A percentile compares a stretch with the other conserved stretches of the same genome.
These are phyloP conservation scores for Bubalus kerabau DNA, from an alignment of 2,113 vertebrate species.

Conservation along the genomic window DNA sequence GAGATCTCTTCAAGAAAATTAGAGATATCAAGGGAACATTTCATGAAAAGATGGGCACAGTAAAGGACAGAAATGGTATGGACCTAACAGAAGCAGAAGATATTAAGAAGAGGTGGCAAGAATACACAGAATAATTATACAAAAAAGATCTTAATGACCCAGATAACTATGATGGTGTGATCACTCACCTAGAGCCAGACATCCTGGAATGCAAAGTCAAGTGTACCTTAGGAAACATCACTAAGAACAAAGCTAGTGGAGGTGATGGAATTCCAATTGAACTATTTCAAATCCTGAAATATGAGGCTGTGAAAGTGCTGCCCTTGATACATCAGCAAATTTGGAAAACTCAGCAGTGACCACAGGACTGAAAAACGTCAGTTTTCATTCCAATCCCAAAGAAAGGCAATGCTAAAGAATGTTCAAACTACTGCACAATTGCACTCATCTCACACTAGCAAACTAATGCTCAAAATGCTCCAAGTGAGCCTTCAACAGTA, in stretches of 20 bases:
- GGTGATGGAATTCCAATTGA: background rate
- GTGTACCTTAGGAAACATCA: background rate
- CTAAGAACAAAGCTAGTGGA: background rate
- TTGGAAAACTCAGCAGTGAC: background rate
- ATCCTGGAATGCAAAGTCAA: background rate
- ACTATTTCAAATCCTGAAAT: background rate
- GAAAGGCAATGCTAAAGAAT: background rate
- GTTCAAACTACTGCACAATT: background rate
- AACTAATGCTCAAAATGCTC: background rate
- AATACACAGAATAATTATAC: background rate
- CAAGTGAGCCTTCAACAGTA: background rate
- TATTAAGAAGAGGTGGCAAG: background rate
- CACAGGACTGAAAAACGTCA: background rate
- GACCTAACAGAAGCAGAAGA: background rate
- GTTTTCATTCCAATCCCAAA: background rate
- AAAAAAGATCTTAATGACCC: background rate
- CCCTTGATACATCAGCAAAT: background rate
- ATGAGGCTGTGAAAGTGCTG: background rate
- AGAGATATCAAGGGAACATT: background rate
- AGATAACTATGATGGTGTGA: background rate
- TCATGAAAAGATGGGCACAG: background rate
- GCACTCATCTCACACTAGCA: background rate
- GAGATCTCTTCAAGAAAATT: background rate
- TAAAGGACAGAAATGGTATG: background rate
- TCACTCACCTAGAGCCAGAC: background rate